phyloP scores from a whole-genome alignment of 2,113 vertebrate genomes.

The Corythornis cristatus region DNA sequence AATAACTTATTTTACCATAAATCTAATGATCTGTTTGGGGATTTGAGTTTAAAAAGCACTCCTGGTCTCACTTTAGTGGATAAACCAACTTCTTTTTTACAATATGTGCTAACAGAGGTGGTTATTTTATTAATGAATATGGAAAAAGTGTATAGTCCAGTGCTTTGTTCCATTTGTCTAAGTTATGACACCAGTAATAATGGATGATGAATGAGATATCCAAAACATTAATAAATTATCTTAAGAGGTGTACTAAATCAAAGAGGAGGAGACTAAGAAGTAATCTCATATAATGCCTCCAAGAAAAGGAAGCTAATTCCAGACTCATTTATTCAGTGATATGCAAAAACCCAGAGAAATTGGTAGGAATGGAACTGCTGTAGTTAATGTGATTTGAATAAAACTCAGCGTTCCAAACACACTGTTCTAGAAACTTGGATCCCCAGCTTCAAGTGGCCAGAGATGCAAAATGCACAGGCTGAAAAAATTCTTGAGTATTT shows the following conservation, averaged over 20 bases:
- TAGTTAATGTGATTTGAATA: conserved; percentile 58
- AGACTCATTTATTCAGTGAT: conserved; percentile 60
- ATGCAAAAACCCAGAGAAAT: conserved; percentile 65
- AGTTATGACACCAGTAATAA: conserved; percentile 70
- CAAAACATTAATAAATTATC: conserved; percentile 75
- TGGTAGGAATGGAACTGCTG: conserved; percentile 51
- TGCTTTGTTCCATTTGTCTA: conserved; percentile 70
- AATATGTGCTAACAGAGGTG: not conserved
- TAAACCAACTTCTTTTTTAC: conserved; percentile 12
- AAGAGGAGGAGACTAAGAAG: conserved; percentile 66
- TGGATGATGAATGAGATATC: conserved; percentile 74
- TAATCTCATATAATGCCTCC: conserved; percentile 65
- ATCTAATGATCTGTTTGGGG: not conserved
- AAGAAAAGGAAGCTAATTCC: conserved; percentile 68
- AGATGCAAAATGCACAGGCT: not conserved
- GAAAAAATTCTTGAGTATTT: conserved; percentile 40
- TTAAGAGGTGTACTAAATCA: conserved; percentile 73
- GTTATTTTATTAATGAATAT: conserved; percentile 66
- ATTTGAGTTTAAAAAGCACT: not conserved
- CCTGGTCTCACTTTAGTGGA: not conserved
- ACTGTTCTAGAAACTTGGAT: conserved; percentile 35
- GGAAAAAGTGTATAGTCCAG: conserved; percentile 54
- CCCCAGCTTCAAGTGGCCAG: conserved; percentile 20
- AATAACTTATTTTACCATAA: not conserved
- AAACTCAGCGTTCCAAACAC: conserved; percentile 40